These are phyloP conservation scores for Pristionchus arcanus DNA, from an alignment of 2,888 invertebrate genomes.

Conservation along the genomic window DNA sequence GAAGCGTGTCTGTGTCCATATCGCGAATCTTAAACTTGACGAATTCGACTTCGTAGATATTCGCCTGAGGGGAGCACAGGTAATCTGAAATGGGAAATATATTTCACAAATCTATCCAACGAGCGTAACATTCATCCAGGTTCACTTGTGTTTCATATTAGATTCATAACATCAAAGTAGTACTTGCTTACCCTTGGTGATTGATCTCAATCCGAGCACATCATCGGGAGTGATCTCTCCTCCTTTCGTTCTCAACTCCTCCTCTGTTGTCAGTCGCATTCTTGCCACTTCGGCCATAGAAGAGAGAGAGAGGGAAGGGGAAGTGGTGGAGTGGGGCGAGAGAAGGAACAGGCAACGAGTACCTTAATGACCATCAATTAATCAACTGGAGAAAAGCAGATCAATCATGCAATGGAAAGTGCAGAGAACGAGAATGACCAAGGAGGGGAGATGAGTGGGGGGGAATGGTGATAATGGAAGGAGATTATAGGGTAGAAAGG, in stretches of 20 bases:
- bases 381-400: neutral
- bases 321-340: neutral
- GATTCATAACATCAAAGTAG: neutral
- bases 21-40: constrained; percentile 96
- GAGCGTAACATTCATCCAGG: neutral
- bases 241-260: constrained; percentile 46
- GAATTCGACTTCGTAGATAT: constrained; percentile 97
- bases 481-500: constrained; percentile 23
- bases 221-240: constrained; percentile 53
- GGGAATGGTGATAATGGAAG: neutral
- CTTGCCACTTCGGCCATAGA: constrained; percentile 39
- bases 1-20: constrained; percentile 89
- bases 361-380: neutral
- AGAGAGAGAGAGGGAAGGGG: neutral
- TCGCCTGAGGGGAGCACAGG: constrained; percentile 94
- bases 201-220: constrained; percentile 43
- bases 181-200: constrained; percentile 43
- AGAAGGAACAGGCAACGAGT: neutral
- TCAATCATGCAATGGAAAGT: neutral
- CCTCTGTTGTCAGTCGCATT: constrained; percentile 52
- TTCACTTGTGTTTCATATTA: neutral
- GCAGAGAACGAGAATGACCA: neutral
- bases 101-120: neutral
- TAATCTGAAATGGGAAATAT: constrained; percentile 84
- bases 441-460: neutral